Evolutionary conservation across 2,888 invertebrate genomes (phyloP).

Genomic region (Platypus cylindrus): DNA sequence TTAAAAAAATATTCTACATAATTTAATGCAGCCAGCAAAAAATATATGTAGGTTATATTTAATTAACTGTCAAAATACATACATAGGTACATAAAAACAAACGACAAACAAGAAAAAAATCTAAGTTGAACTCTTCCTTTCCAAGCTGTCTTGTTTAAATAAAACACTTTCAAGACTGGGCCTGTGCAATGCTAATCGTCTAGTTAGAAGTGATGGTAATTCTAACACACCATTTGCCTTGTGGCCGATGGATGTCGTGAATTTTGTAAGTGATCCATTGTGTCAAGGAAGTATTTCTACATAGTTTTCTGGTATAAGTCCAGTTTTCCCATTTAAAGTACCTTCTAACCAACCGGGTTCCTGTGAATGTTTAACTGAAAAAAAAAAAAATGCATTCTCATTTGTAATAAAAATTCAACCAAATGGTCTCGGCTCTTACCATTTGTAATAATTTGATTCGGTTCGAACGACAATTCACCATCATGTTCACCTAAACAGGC

Average conservation of each 20-base stretch:
- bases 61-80: too few relatives aligned
- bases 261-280: slow-evolving; percentile 28
- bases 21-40: too few relatives aligned
- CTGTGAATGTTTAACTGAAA: slow-evolving; percentile 71
- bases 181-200: slow-evolving; percentile 24
- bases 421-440: slow-evolving; percentile 45
- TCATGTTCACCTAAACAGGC: slow-evolving; percentile 94
- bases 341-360: slow-evolving; percentile 99
- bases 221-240: slow-evolving; percentile 30
- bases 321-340: slow-evolving; percentile 79
- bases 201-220: slow-evolving; percentile 16
- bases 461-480: slow-evolving; percentile 94
- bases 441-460: slow-evolving; percentile 95
- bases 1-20: too few relatives aligned
- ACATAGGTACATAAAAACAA: too few relatives aligned
- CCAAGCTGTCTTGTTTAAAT: slow-evolving; percentile 24
- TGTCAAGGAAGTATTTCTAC: slow-evolving; percentile 73
- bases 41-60: too few relatives aligned
- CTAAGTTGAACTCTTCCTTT: slow-evolving; percentile 31
- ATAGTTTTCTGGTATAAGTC: slow-evolving; percentile 93
- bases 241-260: slow-evolving; percentile 29
- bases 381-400: slow-evolving; percentile 6
- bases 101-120: too few relatives aligned
- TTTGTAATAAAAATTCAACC: not conserved
- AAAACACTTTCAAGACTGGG: slow-evolving; percentile 29